Evolutionary conservation across 2,797 vertebrate species (phyloP).

Genomic region (Gambelia wislizenii): DNA sequence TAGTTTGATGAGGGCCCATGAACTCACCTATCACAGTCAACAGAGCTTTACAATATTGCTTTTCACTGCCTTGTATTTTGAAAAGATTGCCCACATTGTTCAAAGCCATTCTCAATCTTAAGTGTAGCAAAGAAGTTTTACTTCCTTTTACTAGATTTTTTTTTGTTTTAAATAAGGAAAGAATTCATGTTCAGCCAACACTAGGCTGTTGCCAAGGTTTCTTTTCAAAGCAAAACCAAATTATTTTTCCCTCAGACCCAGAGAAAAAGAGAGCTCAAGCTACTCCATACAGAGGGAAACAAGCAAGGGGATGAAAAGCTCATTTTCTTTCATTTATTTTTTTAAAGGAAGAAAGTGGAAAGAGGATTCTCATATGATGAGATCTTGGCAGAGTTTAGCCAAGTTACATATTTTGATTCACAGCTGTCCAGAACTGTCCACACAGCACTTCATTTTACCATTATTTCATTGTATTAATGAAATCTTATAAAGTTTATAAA

Average conservation of each 20-base stretch:
- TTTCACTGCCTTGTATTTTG: neutral
- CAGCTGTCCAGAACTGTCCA: too few species aligned
- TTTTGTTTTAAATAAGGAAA: neutral
- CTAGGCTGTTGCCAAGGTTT: slow-evolving; percentile 42
- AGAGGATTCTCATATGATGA: neutral
- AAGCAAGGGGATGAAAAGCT: neutral
- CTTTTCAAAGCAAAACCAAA: slow-evolving; percentile 11
- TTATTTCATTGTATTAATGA: neutral
- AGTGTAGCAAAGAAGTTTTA: neutral
- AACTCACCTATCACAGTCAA: too few species aligned
- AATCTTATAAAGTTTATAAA: neutral
- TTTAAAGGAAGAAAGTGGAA: neutral
- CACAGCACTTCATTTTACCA: too few species aligned
- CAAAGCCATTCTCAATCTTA: neutral
- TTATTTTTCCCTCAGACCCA: neutral
- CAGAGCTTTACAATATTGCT: neutral
- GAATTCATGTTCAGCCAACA: slow-evolving; percentile 2
- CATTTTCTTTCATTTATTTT: neutral
- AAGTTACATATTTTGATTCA: too few species aligned
- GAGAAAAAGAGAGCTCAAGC: neutral
- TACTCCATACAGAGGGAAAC: neutral
- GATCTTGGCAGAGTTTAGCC: neutral
- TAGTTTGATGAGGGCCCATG: neutral
- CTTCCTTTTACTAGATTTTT: neutral
- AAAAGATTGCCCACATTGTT: neutral